Percentiles rank a stretch among this genome's conserved stretches.
Conservation (phyloP, 2,797 vertebrate genomes). For the Acanthis flammea region DNA sequence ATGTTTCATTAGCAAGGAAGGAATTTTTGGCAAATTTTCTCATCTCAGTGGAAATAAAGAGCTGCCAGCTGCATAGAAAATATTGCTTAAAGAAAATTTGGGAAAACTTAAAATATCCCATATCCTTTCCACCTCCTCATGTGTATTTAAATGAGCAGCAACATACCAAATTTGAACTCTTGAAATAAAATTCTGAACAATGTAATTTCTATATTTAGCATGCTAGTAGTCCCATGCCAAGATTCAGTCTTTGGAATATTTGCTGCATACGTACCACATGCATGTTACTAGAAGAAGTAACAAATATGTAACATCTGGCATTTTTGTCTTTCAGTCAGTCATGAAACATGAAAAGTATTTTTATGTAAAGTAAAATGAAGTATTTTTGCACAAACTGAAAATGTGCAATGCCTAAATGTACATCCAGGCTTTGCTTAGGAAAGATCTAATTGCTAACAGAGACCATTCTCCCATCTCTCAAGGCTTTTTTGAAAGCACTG, state of each 20-base stretch:
- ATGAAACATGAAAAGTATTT: background rate
- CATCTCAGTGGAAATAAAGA: background rate
- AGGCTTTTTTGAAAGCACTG: background rate
- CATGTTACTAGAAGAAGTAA: background rate
- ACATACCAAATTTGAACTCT: background rate
- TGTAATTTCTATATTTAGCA: slow-evolving; percentile 21
- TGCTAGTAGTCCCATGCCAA: background rate
- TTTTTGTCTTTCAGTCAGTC: background rate
- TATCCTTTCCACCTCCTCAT: background rate
- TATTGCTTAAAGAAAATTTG: background rate
- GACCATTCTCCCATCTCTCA: background rate
- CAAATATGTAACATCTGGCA: background rate
- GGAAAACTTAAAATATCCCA: slow-evolving; percentile 4
- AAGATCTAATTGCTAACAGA: background rate
- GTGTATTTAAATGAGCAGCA: background rate
- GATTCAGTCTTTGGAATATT: background rate
- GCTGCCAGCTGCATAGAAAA: background rate
- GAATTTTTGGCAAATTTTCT: background rate
- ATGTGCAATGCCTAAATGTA: background rate
- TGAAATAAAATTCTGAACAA: slow-evolving; percentile 31
- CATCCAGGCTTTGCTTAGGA: background rate
- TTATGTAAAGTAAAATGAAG: background rate
- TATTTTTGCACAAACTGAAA: background rate
- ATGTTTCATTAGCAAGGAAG: background rate
- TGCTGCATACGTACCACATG: background rate